Conservation (phyloP, 2,888 invertebrate species). For the Platycheirus albimanus region DNA sequence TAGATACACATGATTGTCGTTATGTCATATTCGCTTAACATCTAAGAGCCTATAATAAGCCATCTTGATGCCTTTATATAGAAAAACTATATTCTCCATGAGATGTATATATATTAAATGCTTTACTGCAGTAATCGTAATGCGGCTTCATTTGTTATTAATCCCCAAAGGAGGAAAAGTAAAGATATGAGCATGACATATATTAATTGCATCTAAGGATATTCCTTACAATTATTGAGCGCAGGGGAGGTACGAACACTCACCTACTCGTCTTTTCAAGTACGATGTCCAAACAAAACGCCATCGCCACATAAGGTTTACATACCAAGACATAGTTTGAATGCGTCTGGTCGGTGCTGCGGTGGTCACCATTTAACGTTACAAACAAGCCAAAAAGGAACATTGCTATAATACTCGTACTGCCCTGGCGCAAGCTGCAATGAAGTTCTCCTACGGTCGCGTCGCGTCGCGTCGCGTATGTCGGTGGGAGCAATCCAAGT, state of each 20-base stretch:
- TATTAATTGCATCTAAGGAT: slow-evolving; percentile 67
- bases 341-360: too few species aligned
- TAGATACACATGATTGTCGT: slow-evolving; percentile 3
- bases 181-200: slow-evolving; percentile 62
- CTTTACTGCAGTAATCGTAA: slow-evolving; percentile 22
- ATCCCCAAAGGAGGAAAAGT: slow-evolving; percentile 48
- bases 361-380: slow-evolving; percentile 53
- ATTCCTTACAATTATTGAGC: slow-evolving; percentile 56
- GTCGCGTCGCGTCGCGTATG: not conserved
- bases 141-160: slow-evolving; percentile 58
- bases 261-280: slow-evolving; percentile 58
- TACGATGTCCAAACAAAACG: slow-evolving; percentile 57
- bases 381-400: slow-evolving; percentile 43
- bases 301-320: slow-evolving; percentile 50
- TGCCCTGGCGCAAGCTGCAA: slow-evolving; percentile 14
- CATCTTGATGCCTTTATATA: slow-evolving; percentile 28
- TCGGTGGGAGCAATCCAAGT: slow-evolving; percentile 50
- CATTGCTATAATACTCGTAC: slow-evolving; percentile 7
- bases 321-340: slow-evolving; percentile 36
- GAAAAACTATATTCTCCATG: slow-evolving; percentile 14
- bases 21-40: slow-evolving; percentile 19
- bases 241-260: slow-evolving; percentile 63
- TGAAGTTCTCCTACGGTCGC: slow-evolving; percentile 50
- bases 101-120: slow-evolving; percentile 13
- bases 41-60: slow-evolving; percentile 15